phyloP scores from a whole-genome alignment of 2,797 vertebrate genomes.

The Eospalax fontanierii region DNA sequence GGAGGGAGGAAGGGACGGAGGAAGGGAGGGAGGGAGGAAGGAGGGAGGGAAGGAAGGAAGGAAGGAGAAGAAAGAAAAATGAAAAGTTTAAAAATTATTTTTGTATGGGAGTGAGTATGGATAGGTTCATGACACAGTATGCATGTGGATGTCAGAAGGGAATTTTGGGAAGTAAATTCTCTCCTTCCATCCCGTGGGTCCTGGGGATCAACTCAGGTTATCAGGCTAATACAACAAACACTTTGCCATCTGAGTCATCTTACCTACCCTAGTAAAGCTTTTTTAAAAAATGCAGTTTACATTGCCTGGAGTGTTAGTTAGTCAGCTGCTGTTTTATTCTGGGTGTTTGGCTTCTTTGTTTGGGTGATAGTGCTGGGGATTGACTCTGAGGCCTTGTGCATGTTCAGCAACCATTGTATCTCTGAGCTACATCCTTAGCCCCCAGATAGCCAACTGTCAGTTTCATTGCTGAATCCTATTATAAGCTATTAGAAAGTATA shows the following conservation, averaged over 20 bases:
- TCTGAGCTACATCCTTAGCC: not conserved
- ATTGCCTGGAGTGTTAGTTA: not conserved
- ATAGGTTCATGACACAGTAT: not conserved
- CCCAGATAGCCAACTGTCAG: conserved; percentile 11
- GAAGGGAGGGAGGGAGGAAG: no score
- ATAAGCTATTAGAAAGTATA: conserved; percentile 48
- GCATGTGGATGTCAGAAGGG: not conserved
- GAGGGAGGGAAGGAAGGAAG: no score
- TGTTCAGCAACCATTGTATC: not conserved
- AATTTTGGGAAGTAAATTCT: no score
- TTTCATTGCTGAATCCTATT: conserved; percentile 51
- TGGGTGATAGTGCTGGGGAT: not conserved
- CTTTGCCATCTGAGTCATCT: not conserved
- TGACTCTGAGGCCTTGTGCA: not conserved
- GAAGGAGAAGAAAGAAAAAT: no score
- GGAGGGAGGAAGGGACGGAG: no score
- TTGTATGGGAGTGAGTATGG: not conserved
- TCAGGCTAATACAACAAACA: no score
- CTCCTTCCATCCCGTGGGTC: no score
- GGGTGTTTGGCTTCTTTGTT: not conserved
- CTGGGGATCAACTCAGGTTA: no score
- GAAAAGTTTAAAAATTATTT: no score
- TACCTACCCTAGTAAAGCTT: not conserved
- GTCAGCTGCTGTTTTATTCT: not conserved
- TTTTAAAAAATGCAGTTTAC: not conserved